Base-by-base conservation (phyloP, 2,113 vertebrate genomes). In the Terrapene triunguis region DNA sequence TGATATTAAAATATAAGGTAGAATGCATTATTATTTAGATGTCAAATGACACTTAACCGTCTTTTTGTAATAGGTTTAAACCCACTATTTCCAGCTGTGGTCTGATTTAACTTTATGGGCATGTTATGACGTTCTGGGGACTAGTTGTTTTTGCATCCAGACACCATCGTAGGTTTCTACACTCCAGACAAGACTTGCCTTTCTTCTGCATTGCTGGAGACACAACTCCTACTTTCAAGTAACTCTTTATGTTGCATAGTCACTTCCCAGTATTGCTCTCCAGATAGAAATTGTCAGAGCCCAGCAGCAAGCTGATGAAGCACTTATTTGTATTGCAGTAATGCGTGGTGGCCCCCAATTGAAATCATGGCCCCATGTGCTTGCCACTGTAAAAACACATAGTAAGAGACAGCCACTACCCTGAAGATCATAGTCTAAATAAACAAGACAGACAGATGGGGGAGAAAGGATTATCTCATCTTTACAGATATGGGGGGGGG, bases 71-170 rank as follows among this genome's bases (percentile, higher is more conserved):
- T 54, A 54, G 53, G 53, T 54, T 54, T 54, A 54, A 54, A 54
- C 53, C 89, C 95, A 48, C 48, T 90, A 96, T 97, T 96, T 97
- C 89, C 80, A 96, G 81, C 59, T 98, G 92, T 96, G 93, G 94
- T 95, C 79, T 91, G n/a, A 57, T 93, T 97, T 97, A 97, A 90
- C 97, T 98, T 98, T 94, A 55, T 50, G 93, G 88, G 14, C 69
- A 81, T 72, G 55, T 89, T 98, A 85, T 82, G 74, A 59, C 93
- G 29, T 2, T 82, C 42, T 92, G 24, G 84, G 35, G 2, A 1
- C 10, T 87, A 81, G 27, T 78, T 91, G 72, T 87, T 65, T 74
- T 38, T 69, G 29, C 17, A 12, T 95, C 59, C 16, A 74, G 84
- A 95, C 59, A 62, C 48, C 82, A 85, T 16, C 5, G 80, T 86